Conservation (phyloP, 1,140 invertebrate species). For the Camponotus floridanus region DNA sequence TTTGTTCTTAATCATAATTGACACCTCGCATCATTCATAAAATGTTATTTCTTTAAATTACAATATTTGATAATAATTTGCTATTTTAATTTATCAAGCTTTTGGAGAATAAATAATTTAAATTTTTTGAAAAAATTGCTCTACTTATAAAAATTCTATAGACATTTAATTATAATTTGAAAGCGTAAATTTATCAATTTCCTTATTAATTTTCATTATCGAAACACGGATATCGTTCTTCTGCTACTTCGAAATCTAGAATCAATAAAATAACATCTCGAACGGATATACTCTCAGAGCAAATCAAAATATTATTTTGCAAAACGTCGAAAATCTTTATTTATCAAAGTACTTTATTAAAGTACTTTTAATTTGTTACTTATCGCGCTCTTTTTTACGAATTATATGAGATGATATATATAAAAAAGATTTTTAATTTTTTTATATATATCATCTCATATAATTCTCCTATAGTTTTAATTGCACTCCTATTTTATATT, state of each 20-base stretch:
- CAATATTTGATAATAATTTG: neutral
- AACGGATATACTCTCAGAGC: neutral
- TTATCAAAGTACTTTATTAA: conserved; percentile 5
- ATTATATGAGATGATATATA: neutral
- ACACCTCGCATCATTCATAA: neutral
- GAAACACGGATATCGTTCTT: neutral
- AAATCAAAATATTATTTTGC: conserved; percentile 3
- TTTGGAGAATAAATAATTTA: neutral
- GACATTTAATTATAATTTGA: neutral
- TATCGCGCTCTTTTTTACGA: neutral
- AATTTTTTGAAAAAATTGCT: neutral
- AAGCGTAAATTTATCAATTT: neutral
- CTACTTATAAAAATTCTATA: neutral
- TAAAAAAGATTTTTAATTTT: neutral
- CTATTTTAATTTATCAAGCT: neutral
- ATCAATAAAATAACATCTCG: neutral
- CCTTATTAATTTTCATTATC: neutral
- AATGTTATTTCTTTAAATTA: neutral
- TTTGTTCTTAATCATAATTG: neutral
- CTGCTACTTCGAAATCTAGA: neutral
- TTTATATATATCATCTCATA: neutral
- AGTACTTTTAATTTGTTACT: neutral
- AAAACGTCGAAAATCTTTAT: neutral
- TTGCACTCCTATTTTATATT: neutral
- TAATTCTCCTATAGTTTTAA: neutral